Conservation (phyloP, 1,140 invertebrate genomes). For the Macrosteles quadrilineatus region DNA sequence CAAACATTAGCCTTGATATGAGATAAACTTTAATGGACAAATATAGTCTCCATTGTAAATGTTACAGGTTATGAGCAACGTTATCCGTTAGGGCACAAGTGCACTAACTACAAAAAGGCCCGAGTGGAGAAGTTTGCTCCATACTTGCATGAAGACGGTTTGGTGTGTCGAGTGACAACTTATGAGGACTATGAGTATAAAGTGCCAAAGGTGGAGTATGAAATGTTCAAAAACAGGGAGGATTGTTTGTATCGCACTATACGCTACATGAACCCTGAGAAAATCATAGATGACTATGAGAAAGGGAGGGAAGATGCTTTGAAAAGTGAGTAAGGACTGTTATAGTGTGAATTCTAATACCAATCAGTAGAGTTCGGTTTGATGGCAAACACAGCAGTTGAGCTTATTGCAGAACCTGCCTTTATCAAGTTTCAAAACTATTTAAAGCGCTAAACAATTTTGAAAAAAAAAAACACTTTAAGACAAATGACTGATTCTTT, state of each 20-base stretch:
- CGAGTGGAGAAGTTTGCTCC: slow-evolving; percentile 75
- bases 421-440: too few species aligned
- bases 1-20: too few species aligned
- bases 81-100: slow-evolving; percentile 72
- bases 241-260: slow-evolving; percentile 65
- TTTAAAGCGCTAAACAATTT: too few species aligned
- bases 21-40: too few species aligned
- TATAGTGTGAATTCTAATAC: too few species aligned
- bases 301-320: slow-evolving; percentile 68
- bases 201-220: slow-evolving; percentile 59
- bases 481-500: too few species aligned
- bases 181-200: slow-evolving; percentile 70
- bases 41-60: too few species aligned
- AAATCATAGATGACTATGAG: slow-evolving; percentile 65
- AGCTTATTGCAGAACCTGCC: too few species aligned
- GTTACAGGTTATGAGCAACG: slow-evolving; percentile 67
- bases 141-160: slow-evolving; percentile 69
- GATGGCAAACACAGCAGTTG: too few species aligned
- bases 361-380: too few species aligned
- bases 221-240: slow-evolving; percentile 68
- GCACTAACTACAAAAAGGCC: slow-evolving; percentile 71
- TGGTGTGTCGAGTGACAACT: slow-evolving; percentile 66
- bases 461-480: too few species aligned
- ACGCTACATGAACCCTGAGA: slow-evolving; percentile 58
- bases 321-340: slow-evolving; percentile 55